Conservation (phyloP, 1,140 invertebrate species). For the Trissolcus basalis region DNA sequence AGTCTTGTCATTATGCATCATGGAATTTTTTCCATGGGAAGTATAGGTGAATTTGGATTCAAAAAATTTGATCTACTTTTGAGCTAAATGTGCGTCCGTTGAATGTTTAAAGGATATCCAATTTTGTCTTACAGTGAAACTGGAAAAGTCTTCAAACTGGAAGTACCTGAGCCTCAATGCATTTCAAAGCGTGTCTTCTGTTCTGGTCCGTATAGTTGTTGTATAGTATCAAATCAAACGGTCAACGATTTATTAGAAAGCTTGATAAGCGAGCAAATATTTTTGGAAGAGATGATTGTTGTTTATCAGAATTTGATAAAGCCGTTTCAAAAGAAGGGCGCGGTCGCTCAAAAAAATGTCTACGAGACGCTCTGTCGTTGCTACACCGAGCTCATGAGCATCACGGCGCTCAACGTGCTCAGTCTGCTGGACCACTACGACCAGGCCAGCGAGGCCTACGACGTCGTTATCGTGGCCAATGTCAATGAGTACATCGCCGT, state of each 20-base stretch:
- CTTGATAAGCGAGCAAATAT: constrained; percentile 81
- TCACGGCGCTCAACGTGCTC: constrained; percentile 81
- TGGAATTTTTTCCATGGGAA: constrained; percentile 74
- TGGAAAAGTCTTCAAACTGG: constrained; percentile 68
- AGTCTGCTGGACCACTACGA: constrained; percentile 82
- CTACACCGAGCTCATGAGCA: constrained; percentile 83
- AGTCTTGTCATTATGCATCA: constrained; percentile 83
- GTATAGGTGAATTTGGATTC: constrained; percentile 53
- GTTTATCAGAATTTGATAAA: constrained; percentile 80
- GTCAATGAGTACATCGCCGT: constrained; percentile 84
- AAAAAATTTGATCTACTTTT: background rate
- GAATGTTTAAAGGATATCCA: background rate
- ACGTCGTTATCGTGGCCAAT: constrained; percentile 82
- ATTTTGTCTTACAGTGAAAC: constrained; percentile 61
- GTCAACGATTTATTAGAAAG: constrained; percentile 74
- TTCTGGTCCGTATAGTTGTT: constrained; percentile 71
- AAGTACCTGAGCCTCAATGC: constrained; percentile 62
- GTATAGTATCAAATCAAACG: constrained; percentile 66
- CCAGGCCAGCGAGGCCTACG: constrained; percentile 79
- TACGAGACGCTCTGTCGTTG: constrained; percentile 81
- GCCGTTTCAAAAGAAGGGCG: constrained; percentile 76
- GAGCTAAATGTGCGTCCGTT: background rate
- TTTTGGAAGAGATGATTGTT: constrained; percentile 81
- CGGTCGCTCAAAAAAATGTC: constrained; percentile 75
- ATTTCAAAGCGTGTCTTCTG: constrained; percentile 69